phyloP scores from a whole-genome alignment of 2,797 vertebrate species.

The Gadopsis marmoratus region DNA sequence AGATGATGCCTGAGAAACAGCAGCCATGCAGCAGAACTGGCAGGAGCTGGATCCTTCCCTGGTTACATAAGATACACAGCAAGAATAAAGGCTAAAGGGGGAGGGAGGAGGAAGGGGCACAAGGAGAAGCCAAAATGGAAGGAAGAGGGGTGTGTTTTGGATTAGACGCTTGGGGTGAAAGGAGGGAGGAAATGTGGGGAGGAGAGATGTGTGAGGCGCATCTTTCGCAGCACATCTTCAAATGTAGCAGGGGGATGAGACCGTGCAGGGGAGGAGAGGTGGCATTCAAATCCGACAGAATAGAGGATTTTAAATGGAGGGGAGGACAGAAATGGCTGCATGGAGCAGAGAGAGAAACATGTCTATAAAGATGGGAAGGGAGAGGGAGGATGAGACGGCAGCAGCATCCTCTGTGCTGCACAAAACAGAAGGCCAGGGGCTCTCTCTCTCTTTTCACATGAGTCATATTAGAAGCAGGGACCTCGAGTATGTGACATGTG shows the following conservation, averaged over 20 bases:
- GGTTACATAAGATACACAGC: slow-evolving; percentile 82
- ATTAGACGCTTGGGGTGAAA: slow-evolving; percentile 41
- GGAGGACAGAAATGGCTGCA: slow-evolving; percentile 70
- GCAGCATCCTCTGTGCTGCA: slow-evolving; percentile 49
- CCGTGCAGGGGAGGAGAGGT: slow-evolving; percentile 25
- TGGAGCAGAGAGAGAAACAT: slow-evolving; percentile 62
- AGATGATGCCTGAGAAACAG: slow-evolving; percentile 68
- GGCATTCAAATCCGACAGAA: slow-evolving; percentile 56
- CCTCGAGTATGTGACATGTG: slow-evolving; percentile 37
- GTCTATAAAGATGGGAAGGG: slow-evolving; percentile 54
- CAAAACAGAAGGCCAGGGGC: slow-evolving; percentile 50
- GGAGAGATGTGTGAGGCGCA: slow-evolving; percentile 19
- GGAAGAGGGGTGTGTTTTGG: slow-evolving; percentile 51
- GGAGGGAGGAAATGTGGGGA: slow-evolving; percentile 31
- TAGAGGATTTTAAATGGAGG: slow-evolving; percentile 62
- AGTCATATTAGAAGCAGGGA: slow-evolving; percentile 40
- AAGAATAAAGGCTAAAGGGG: slow-evolving; percentile 65
- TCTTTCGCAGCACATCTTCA: slow-evolving; percentile 63
- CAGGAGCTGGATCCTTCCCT: slow-evolving; percentile 71
- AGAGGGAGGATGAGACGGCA: slow-evolving; percentile 31
- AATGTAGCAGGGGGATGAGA: slow-evolving; percentile 59
- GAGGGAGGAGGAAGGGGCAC: slow-evolving; percentile 38
- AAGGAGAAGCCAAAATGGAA: slow-evolving; percentile 70
- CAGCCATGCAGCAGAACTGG: slow-evolving; percentile 79
- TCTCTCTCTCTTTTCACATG: slow-evolving; percentile 32